Conservation (phyloP, 1,140 invertebrate species). For the Hylaeus anthracinus region DNA sequence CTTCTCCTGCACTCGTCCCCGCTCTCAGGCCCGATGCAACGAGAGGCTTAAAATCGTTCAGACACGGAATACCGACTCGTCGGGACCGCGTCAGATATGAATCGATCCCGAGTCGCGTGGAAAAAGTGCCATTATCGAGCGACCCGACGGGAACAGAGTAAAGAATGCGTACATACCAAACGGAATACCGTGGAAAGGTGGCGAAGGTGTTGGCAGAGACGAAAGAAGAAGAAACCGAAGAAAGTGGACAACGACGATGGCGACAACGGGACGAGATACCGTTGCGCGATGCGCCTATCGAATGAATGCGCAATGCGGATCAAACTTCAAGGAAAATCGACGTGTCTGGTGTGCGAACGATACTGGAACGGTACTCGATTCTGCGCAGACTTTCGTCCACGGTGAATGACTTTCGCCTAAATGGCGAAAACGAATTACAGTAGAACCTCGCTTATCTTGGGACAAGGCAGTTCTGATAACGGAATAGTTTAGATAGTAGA, state of each 20-base stretch:
- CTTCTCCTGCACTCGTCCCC: too few species aligned
- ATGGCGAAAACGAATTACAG: too few species aligned
- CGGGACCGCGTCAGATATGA: too few species aligned
- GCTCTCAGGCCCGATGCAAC: too few species aligned
- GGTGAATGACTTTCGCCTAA: slow-evolving; percentile 21
- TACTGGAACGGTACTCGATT: background rate
- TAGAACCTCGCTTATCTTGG: too few species aligned
- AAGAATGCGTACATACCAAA: too few species aligned
- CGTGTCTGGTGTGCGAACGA: slow-evolving; percentile 47
- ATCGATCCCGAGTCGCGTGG: too few species aligned
- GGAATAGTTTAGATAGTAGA: too few species aligned
- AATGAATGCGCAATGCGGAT: slow-evolving; percentile 78
- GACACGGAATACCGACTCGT: too few species aligned
- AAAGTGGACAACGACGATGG: slow-evolving; percentile 5
- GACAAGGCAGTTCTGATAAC: too few species aligned
- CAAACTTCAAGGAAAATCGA: slow-evolving; percentile 62
- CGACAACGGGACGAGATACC: slow-evolving; percentile 40
- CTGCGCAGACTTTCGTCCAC: slow-evolving; percentile 69
- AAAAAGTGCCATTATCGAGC: background rate
- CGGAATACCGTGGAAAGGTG: background rate
- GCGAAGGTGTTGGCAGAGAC: background rate
- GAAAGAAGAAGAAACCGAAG: background rate
- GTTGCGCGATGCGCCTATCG: slow-evolving; percentile 70
- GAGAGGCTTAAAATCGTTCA: too few species aligned
- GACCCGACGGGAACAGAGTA: background rate